Base-by-base conservation (phyloP, 2,797 vertebrate species). In the Sylvia borin region DNA sequence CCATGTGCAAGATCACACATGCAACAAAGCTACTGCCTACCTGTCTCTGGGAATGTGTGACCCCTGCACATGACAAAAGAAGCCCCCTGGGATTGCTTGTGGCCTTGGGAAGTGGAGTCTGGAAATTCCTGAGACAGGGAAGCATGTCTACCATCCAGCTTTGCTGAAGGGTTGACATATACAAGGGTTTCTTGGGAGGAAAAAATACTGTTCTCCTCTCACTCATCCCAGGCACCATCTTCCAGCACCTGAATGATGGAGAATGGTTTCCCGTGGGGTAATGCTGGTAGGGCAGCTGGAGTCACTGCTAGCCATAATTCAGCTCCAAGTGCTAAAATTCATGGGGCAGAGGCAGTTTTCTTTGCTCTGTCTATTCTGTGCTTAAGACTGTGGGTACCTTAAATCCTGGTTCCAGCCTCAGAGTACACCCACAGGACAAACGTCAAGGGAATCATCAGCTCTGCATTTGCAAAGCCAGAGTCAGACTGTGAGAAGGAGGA, bases 11-110 rank as follows among this genome's bases (percentile, higher is more conserved):
- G 32, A 68, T 26, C 58, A 53, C n/a, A 61, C 2, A 3, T 3
- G 57, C 38, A 72, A 26, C 16, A 47, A 60, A 71, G 19, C 22
- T 26, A 18, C 14, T 0, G 0, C 27, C 42, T 67, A 42, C 40
- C 70, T 5, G 0, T 60, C 61, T 55, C 43, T 0, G 0, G 54
- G 78, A 65, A 32, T 0, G 1, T 0, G 2, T 0, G 6, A 26
- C n/a, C 45, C 34, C 45, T 48, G 43, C 19, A 15, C 7, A 6
- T 8, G 66, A 18, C 13, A 40, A 26, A 75, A 74, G 36, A 45
- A 55, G 11, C 21, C 32, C 22, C 48, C 61, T 32, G 61, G 32
- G 62, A 32, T 11, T 54, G 16, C 47, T 29, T 32, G 26, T 57
- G 53, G 32, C 43, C 32, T 67, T 83, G 50, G 58, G 48, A 38